These are phyloP conservation scores for Acheta domesticus DNA, from an alignment of 2,888 invertebrate genomes.

Conservation along the genomic window DNA sequence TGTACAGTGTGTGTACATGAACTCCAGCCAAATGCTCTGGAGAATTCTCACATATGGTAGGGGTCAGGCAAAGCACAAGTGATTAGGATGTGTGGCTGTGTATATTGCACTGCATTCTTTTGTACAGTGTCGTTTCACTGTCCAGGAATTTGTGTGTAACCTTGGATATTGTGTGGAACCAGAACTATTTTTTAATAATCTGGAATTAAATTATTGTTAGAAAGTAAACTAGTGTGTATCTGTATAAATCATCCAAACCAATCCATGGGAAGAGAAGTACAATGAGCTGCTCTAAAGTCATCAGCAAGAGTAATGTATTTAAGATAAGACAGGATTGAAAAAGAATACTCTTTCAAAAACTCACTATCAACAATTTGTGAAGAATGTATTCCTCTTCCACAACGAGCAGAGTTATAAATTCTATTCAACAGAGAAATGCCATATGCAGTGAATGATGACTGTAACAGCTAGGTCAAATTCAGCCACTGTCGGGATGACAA, in stretches of 20 bases:
- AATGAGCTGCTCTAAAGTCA: too few relatives aligned
- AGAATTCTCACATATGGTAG: not conserved
- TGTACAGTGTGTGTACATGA: not conserved
- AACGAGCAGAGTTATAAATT: too few relatives aligned
- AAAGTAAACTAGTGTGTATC: constrained; percentile 20
- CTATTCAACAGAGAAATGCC: too few relatives aligned
- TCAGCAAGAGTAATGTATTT: too few relatives aligned
- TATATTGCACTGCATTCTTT: not conserved
- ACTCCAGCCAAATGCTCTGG: not conserved
- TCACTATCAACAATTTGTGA: too few relatives aligned
- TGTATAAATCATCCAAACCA: not conserved
- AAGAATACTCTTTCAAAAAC: too few relatives aligned
- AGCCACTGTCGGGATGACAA: too few relatives aligned
- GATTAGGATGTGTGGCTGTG: not conserved
- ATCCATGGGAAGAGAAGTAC: too few relatives aligned
- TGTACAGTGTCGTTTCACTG: not conserved
- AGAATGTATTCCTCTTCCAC: too few relatives aligned
- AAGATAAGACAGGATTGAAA: too few relatives aligned
- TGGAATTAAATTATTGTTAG: constrained; percentile 33
- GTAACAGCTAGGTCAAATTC: too few relatives aligned
- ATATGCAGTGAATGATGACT: too few relatives aligned
- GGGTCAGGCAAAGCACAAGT: not conserved
- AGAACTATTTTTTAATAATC: constrained; percentile 21
- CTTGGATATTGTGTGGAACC: not conserved
- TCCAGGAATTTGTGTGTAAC: not conserved